These are phyloP conservation scores for Patella depressa DNA, from an alignment of 2,888 invertebrate species.

Conservation along the genomic window DNA sequence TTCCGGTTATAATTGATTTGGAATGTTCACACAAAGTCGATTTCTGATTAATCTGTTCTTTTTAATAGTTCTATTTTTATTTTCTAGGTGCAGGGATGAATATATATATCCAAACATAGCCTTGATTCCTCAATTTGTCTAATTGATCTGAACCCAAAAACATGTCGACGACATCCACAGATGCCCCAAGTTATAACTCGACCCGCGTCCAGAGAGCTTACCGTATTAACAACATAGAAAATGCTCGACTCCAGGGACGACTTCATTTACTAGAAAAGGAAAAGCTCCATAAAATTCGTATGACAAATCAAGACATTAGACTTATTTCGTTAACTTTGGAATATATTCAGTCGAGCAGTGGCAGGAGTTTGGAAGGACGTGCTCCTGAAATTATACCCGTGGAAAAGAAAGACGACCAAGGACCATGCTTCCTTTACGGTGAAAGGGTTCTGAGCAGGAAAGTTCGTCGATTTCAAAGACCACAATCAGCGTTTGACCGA, in stretches of 20 bases:
- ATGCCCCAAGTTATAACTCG: constrained; percentile 33
- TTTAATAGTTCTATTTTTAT: no score
- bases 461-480: constrained; percentile 46
- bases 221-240: constrained; percentile 64
- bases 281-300: constrained; percentile 49
- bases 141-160: no score
- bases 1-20: no score
- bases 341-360: constrained; percentile 64
- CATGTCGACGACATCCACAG: no score
- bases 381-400: constrained; percentile 42
- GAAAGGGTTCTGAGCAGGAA: constrained; percentile 61
- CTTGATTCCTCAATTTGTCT: no score
- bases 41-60: no score
- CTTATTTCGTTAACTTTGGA: constrained; percentile 61
- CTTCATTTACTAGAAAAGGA: constrained; percentile 61
- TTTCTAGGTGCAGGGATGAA: no score
- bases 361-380: constrained; percentile 61
- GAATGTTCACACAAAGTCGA: no score
- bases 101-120: no score
- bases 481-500: constrained; percentile 48
- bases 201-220: constrained; percentile 61
- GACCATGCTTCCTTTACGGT: constrained; percentile 63
- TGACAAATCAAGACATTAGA: constrained; percentile 65
- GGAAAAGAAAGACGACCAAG: constrained; percentile 35
- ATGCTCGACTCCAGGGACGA: constrained; percentile 49